Evolutionary conservation across 2,113 vertebrate genomes (phyloP).

Genomic region (Bungarus multicinctus): DNA sequence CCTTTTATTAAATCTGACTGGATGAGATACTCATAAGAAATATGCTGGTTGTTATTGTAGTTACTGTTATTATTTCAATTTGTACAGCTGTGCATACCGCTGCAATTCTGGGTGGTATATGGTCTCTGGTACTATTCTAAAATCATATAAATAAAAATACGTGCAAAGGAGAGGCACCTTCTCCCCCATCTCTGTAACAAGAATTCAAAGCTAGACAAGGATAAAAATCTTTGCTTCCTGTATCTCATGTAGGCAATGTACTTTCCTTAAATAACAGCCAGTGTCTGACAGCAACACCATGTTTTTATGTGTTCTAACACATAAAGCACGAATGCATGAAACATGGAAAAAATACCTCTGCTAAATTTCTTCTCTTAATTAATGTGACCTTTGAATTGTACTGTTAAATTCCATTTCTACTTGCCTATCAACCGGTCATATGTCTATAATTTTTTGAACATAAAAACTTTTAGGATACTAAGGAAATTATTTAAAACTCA

Average conservation of each 20-base stretch:
- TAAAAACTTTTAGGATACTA: slow-evolving; percentile 21
- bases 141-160: not conserved
- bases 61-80: not conserved
- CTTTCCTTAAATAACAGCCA: not conserved
- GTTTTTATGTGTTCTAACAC: slow-evolving; percentile 23
- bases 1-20: not conserved
- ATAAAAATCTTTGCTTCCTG: not conserved
- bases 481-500: slow-evolving; percentile 21
- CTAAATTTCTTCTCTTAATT: slow-evolving; percentile 44
- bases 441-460: slow-evolving; percentile 37
- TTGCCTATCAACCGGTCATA: slow-evolving; percentile 12
- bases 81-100: not conserved
- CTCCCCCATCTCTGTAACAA: not conserved
- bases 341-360: not conserved
- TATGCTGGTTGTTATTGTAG: not conserved
- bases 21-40: not conserved
- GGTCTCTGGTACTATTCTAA: not conserved
- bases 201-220: not conserved
- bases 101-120: not conserved
- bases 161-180: not conserved
- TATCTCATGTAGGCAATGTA: not conserved
- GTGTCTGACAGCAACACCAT: slow-evolving; percentile 3
- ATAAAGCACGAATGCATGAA: slow-evolving; percentile 30
- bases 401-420: slow-evolving; percentile 35
- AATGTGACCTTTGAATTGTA: slow-evolving; percentile 50